A percentile compares a stretch with the other conserved stretches of the same genome.
Evolutionary conservation across 1,140 invertebrate species (phyloP).

Genomic region (Callitettix versicolor): DNA sequence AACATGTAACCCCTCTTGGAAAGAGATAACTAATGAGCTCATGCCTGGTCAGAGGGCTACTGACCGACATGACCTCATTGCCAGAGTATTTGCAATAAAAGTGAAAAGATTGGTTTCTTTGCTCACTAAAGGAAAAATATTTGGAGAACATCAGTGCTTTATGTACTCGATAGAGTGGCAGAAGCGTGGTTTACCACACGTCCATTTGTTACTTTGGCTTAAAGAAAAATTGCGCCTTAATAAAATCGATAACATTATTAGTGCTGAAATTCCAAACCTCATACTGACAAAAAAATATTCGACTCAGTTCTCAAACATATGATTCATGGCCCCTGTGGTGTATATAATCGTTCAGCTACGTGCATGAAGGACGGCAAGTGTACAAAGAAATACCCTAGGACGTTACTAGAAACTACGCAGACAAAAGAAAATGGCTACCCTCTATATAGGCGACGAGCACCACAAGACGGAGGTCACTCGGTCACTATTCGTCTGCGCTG

Average conservation of each 20-base stretch:
- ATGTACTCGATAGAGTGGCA: conserved; percentile 38
- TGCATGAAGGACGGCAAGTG: conserved; percentile 33
- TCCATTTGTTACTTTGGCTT: conserved; percentile 26
- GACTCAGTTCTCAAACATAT: conserved; percentile 25
- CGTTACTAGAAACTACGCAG: conserved; percentile 26
- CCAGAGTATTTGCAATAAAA: conserved; percentile 36
- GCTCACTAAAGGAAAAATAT: conserved; percentile 28
- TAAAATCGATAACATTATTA: conserved; percentile 19
- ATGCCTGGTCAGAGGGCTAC: conserved; percentile 9
- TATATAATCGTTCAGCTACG: conserved; percentile 22
- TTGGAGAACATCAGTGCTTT: conserved; percentile 26
- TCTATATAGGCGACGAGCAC: conserved; percentile 28
- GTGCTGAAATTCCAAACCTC: conserved; percentile 28
- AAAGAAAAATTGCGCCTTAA: conserved; percentile 15
- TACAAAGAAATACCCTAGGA: conserved; percentile 32
- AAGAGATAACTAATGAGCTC: conserved; percentile 16
- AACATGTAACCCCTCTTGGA: conserved; percentile 14
- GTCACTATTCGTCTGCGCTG: not conserved
- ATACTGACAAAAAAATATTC: conserved; percentile 18
- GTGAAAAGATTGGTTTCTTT: conserved; percentile 31
- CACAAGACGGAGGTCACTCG: conserved; percentile 16
- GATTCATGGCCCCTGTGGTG: conserved; percentile 30
- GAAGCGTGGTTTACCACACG: conserved; percentile 36
- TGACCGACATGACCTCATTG: conserved; percentile 19
- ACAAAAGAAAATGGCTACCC: conserved; percentile 34